These are phyloP conservation scores for Drosophila oshimai DNA, from an alignment of 1,140 invertebrate species.

Conservation along the genomic window DNA sequence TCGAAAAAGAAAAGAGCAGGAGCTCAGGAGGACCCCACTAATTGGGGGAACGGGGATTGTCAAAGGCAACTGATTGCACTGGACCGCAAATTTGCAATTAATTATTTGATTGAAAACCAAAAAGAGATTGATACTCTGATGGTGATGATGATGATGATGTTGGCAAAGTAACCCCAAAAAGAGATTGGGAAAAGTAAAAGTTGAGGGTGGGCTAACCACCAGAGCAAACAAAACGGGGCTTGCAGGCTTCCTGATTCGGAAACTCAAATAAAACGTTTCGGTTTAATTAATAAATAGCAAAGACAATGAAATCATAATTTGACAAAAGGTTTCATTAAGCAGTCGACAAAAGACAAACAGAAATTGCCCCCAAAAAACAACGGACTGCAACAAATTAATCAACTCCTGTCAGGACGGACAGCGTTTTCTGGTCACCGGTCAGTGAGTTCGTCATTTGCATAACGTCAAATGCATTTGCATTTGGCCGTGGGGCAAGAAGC, in stretches of 20 bases:
- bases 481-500: constrained; percentile 8
- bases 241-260: background rate
- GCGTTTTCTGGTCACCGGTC: constrained; percentile 31
- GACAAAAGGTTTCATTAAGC: constrained; percentile 46
- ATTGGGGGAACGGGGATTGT: background rate
- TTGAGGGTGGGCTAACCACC: background rate
- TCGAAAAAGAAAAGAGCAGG: constrained; percentile 7
- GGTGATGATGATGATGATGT: constrained; percentile 29
- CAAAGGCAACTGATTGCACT: constrained; percentile 35
- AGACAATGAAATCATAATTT: constrained; percentile 27
- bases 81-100: constrained; percentile 42
- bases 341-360: constrained; percentile 33
- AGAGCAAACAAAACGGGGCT: constrained; percentile 2
- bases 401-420: constrained; percentile 34
- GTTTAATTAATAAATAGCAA: constrained; percentile 68
- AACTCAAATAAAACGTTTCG: constrained; percentile 38
- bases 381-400: constrained; percentile 61
- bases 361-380: constrained; percentile 28
- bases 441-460: constrained; percentile 65
- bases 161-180: constrained; percentile 9
- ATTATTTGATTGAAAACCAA: constrained; percentile 39
- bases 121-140: constrained; percentile 33
- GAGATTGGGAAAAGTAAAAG: background rate
- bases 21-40: background rate
- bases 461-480: constrained; percentile 55